Conservation (phyloP, 1,140 invertebrate genomes). For the Lycorma delicatula region DNA sequence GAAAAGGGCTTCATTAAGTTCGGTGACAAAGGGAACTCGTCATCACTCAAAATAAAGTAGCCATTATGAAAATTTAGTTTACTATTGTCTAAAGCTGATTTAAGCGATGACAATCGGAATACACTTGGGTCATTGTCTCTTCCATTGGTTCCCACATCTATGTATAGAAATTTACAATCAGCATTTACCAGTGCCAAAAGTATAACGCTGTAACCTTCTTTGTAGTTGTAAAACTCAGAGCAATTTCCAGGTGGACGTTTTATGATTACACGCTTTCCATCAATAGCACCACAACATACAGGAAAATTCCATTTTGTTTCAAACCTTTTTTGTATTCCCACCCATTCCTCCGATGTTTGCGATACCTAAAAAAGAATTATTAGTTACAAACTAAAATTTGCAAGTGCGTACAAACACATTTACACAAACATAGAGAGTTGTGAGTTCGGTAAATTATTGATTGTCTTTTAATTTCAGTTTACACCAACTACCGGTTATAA, state of each 20-base stretch:
- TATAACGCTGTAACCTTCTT: slow-evolving; percentile 35
- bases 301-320: slow-evolving; percentile 32
- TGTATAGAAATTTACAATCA: slow-evolving; percentile 36
- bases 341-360: slow-evolving; percentile 25
- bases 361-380: slow-evolving; percentile 6
- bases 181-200: slow-evolving; percentile 34
- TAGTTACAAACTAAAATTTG: no score
- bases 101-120: no score
- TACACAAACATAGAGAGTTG: no score
- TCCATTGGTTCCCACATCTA: slow-evolving; percentile 35
- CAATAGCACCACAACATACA: slow-evolving; percentile 36
- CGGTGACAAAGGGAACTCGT: no score
- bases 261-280: slow-evolving; percentile 40
- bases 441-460: no score
- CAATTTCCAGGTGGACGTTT: slow-evolving; percentile 22
- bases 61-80: no score
- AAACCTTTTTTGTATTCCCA: slow-evolving; percentile 27
- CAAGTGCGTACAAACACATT: no score
- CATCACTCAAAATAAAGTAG: no score
- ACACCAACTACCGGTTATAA: no score
- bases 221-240: slow-evolving; percentile 37
- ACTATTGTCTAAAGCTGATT: no score
- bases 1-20: no score
- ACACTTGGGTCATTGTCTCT: slow-evolving; percentile 31
- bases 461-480: no score